A percentile compares a stretch with the other conserved stretches of the same genome.
Evolutionary conservation across 1,140 invertebrate genomes (phyloP).

Genomic region (Octopus sinensis): DNA sequence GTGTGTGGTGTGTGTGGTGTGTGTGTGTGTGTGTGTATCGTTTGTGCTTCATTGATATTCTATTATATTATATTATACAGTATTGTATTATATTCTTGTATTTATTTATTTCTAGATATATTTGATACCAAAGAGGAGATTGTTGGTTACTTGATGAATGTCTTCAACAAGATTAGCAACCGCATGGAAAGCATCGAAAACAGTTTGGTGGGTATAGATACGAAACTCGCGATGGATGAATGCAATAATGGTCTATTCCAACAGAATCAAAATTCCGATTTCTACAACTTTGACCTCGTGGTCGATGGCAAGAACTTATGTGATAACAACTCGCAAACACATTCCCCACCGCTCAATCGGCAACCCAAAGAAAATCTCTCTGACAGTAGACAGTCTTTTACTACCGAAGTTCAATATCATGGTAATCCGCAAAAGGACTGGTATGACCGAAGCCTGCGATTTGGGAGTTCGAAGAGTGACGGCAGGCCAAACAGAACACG

Average conservation of each 20-base stretch:
- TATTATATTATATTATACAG: neutral
- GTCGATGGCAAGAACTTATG: neutral
- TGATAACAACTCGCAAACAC: neutral
- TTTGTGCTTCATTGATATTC: neutral
- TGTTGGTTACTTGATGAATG: neutral
- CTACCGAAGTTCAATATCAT: neutral
- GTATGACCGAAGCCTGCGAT: neutral
- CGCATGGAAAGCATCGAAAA: neutral
- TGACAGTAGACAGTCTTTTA: neutral
- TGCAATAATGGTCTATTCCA: neutral
- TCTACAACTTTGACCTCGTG: neutral
- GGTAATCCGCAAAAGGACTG: neutral
- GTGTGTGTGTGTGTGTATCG: neutral
- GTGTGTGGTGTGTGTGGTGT: neutral
- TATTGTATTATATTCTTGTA: neutral
- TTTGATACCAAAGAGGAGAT: slow-evolving; percentile 13
- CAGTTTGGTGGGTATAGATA: neutral
- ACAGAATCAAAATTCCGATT: neutral
- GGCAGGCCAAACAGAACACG: neutral
- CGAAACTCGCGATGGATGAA: neutral
- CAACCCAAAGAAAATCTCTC: neutral
- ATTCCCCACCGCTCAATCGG: neutral
- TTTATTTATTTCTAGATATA: neutral
- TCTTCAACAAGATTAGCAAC: neutral
- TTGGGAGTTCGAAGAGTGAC: neutral